These are phyloP conservation scores for Pyxicephalus adspersus DNA, from an alignment of 2,113 vertebrate species.

Conservation along the genomic window DNA sequence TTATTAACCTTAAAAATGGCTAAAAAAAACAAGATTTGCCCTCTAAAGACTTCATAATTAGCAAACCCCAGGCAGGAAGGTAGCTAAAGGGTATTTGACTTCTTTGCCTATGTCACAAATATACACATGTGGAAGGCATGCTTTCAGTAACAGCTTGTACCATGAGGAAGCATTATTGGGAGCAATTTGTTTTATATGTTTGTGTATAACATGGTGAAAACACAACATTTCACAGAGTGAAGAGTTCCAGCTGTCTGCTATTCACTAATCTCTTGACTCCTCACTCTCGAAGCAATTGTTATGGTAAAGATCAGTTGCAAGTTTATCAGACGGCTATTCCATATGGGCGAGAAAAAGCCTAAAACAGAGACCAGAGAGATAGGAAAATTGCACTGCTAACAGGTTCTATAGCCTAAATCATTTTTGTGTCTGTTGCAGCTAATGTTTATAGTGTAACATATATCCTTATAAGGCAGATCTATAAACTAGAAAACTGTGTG, in stretches of 20 bases:
- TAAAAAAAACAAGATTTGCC: too few species aligned
- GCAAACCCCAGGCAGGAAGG: too few species aligned
- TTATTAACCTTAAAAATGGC: too few species aligned
- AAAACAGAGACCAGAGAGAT: background rate
- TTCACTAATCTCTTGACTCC: background rate
- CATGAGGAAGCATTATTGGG: too few species aligned
- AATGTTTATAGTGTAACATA: background rate
- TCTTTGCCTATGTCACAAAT: too few species aligned
- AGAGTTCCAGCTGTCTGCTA: background rate
- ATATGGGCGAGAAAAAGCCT: background rate
- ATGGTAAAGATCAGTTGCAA: background rate
- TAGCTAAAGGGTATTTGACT: too few species aligned
- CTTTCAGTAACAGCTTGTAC: too few species aligned
- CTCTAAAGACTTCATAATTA: too few species aligned
- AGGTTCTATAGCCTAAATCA: background rate
- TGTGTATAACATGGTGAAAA: conserved; percentile 7
- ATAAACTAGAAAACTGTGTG: too few species aligned
- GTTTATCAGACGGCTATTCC: conserved; percentile 22
- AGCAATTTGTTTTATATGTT: too few species aligned
- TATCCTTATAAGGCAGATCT: background rate
- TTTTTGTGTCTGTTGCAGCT: background rate
- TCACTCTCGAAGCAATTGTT: background rate
- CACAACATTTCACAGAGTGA: conserved; percentile 2
- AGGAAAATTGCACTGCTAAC: background rate
- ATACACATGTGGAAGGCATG: too few species aligned